phyloP scores from a whole-genome alignment of 2,113 vertebrate species.

The Danio rerio region DNA sequence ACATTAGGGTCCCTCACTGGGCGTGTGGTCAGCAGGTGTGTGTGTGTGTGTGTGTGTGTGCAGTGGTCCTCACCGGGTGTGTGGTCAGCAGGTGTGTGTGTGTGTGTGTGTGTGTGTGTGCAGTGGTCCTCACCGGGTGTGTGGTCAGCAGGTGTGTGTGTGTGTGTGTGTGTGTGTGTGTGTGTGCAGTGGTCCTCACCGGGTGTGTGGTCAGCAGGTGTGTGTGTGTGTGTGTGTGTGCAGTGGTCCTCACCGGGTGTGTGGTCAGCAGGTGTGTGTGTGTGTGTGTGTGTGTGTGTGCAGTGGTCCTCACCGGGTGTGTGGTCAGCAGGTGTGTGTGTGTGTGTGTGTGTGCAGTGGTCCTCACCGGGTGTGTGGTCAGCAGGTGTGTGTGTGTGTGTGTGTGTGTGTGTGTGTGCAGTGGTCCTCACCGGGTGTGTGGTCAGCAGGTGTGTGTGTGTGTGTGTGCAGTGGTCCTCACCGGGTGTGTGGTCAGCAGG shows the following conservation, averaged over 20 bases:
- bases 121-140: no score
- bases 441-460: conserved; percentile 80
- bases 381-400: not conserved
- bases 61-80: conserved; percentile 75
- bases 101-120: no score
- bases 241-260: no score
- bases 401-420: not conserved
- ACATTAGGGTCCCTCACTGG: no score
- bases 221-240: conserved; percentile 81
- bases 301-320: conserved; percentile 75
- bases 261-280: no score
- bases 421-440: conserved; percentile 76
- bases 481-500: no score
- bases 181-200: conserved; percentile 71
- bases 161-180: not conserved
- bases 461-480: conserved; percentile 68
- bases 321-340: conserved; percentile 81
- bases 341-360: no score
- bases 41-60: not conserved
- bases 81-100: conserved; percentile 81
- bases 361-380: no score
- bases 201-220: conserved; percentile 77
- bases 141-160: no score
- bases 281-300: not conserved
- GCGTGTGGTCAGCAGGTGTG: no score